A percentile compares a stretch with the other conserved stretches of the same genome.
These are phyloP conservation scores for Cacatua alba DNA, from an alignment of 2,113 vertebrate genomes.

Conservation along the genomic window DNA sequence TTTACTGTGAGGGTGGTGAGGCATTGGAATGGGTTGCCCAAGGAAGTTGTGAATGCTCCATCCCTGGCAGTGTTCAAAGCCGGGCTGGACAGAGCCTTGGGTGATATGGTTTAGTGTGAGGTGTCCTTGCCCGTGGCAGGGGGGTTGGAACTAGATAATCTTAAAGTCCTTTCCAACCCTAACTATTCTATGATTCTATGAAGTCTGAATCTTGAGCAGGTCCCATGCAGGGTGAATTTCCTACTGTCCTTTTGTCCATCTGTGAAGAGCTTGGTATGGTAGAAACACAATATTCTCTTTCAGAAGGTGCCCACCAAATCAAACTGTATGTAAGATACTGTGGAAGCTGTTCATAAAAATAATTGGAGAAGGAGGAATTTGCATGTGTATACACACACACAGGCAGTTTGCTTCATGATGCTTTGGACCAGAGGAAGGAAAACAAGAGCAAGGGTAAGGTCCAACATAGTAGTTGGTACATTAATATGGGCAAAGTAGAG, in stretches of 20 bases:
- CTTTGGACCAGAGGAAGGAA: neutral
- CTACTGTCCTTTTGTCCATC: neutral
- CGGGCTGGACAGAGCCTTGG: too few relatives aligned
- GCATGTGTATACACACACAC: accelerated
- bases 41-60: too few relatives aligned
- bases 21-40: too few relatives aligned
- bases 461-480: neutral
- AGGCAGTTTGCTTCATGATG: neutral
- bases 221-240: neutral
- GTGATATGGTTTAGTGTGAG: too few relatives aligned
- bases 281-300: neutral
- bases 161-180: too few relatives aligned
- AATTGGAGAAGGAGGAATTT: neutral
- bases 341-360: neutral
- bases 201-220: neutral
- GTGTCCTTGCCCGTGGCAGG: too few relatives aligned
- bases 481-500: neutral
- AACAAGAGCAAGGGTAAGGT: neutral
- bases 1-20: too few relatives aligned
- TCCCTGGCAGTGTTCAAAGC: too few relatives aligned
- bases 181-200: too few relatives aligned
- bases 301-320: neutral
- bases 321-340: neutral
- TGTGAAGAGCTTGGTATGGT: neutral
- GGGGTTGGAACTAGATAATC: too few relatives aligned